Evolutionary conservation across 2,888 invertebrate species (phyloP).

Genomic region (Heliconius sara): DNA sequence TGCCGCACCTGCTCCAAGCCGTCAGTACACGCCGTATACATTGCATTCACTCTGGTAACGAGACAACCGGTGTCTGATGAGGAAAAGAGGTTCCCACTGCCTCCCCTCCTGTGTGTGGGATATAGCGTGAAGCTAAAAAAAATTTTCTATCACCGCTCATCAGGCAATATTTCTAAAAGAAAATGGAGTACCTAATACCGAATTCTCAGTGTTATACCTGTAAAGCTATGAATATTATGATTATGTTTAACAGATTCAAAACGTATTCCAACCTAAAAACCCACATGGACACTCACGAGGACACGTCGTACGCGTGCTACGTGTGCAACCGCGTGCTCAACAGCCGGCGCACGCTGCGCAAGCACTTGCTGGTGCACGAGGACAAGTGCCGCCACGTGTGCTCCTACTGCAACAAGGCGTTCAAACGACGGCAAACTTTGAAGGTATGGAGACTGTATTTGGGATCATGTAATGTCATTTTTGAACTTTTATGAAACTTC

Average conservation of each 20-base stretch:
- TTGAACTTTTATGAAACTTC: no score
- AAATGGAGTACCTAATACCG: background rate
- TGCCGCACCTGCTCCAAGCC: constrained; percentile 80
- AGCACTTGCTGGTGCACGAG: constrained; percentile 81
- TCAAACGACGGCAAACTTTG: constrained; percentile 79
- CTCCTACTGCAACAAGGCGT: constrained; percentile 82
- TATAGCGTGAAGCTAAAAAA: no score
- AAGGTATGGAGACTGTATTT: constrained; percentile 59
- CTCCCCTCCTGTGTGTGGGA: no score
- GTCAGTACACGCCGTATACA: constrained; percentile 55
- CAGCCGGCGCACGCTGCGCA: constrained; percentile 81
- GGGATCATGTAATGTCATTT: no score
- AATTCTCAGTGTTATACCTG: no score
- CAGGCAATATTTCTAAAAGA: background rate
- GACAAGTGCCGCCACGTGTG: constrained; percentile 81
- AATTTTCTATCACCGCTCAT: background rate
- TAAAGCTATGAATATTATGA: background rate
- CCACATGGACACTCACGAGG: constrained; percentile 82
- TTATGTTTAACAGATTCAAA: constrained; percentile 71
- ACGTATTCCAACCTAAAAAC: constrained; percentile 83
- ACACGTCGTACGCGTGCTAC: constrained; percentile 81
- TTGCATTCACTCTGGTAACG: no score
- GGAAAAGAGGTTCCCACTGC: no score
- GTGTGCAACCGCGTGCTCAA: constrained; percentile 80
- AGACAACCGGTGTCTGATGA: no score